Evolutionary conservation across 2,113 vertebrate genomes (phyloP), one percentile per base, ranked within the genome.

Genomic region (Leucosticte australis): DNA sequence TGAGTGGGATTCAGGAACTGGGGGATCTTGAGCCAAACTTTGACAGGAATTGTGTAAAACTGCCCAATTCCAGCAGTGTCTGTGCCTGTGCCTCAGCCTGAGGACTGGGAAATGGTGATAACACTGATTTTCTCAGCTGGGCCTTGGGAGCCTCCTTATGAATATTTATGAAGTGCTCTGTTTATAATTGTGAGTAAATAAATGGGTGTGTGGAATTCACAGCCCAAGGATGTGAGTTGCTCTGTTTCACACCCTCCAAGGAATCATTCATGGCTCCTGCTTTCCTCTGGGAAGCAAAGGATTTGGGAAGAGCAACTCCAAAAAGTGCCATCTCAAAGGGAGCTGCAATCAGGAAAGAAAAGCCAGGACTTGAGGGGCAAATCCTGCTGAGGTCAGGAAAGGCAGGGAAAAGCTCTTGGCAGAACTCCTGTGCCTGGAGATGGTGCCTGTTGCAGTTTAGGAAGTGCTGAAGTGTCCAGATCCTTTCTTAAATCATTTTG

Each of bases 71-170:
- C 31, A 64, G 39, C 47, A 53, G 19, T 67, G 39, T 24, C 53
- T 44, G 55, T 17, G 16, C 42, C 31, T 59, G 53, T 47, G 62
- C 83, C 71, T 73, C 82, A 92, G 22, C 53, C 16, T 57, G 83
- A 83, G 85, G 57, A 39, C 49, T 92, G 59, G 55, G 50, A 83
- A 77, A 30, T 53, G 71, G 73, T 80, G 83, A 85, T 75, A 79
- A 79, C 49, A 83, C 56, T 84, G 71, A 85, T 87, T 94, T 95
- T 96, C 88, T 83, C 86, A 94, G 79, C 64, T 89, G 82, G 79
- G 86, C 83, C 88, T 85, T 62, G 22, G 68, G 63, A 91, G 85
- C 49, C n/a, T 96, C 75, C 37, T 63, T 27, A 86, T 92, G 73
- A 94, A 95, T 94, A 95, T 96, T 90, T 59, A 92, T 90, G 30